Conservation (phyloP, 2,113 vertebrate genomes). For the Pluvianellus socialis region DNA sequence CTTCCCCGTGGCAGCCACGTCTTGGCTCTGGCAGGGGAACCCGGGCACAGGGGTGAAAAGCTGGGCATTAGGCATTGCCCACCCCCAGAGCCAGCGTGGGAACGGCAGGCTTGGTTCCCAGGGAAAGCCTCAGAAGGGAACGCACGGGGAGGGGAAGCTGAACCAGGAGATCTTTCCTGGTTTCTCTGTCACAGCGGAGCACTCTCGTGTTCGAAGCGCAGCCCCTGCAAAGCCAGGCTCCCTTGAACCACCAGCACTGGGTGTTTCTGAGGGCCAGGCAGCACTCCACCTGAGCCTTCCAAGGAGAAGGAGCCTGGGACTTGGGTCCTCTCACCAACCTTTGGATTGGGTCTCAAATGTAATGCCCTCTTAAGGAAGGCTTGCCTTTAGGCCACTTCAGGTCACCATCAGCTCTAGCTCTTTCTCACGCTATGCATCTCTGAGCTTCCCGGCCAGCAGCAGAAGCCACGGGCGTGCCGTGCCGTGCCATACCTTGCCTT, state of each 20-base stretch:
- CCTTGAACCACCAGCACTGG: neutral
- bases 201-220: too few species aligned
- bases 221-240: neutral
- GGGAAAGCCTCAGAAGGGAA: neutral
- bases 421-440: accelerated
- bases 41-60: neutral
- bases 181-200: neutral
- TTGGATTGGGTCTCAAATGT: neutral
- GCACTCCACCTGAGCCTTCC: neutral
- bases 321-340: neutral
- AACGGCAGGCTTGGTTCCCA: neutral
- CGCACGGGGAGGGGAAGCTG: neutral
- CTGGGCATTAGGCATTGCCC: neutral
- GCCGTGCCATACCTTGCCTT: neutral
- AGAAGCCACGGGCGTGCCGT: neutral
- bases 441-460: neutral
- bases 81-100: too few species aligned
- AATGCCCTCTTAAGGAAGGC: neutral
- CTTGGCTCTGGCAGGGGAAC: neutral
- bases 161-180: neutral
- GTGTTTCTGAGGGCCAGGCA: neutral
- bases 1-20: neutral
- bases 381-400: neutral
- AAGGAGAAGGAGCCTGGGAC: neutral
- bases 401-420: accelerated